Conservation (phyloP, 92 coral and sea anemone species). For the Epizoanthus illoricatus region DNA sequence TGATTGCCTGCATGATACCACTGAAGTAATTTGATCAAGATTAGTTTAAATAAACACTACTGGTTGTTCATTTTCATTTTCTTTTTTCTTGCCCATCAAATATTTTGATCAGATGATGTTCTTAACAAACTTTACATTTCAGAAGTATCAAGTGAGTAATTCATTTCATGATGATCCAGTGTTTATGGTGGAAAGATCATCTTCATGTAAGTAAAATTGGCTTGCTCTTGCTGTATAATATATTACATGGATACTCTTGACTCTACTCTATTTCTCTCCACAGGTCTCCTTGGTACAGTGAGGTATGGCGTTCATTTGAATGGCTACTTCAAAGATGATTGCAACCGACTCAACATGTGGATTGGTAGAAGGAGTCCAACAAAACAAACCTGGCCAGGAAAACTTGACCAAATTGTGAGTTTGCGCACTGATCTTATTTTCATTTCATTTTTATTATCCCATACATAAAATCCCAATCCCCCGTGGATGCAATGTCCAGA, state of each 20-base stretch:
- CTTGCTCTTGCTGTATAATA: neutral
- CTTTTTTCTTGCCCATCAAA: too few relatives aligned
- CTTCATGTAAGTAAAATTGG: conserved; percentile 76
- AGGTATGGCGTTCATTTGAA: conserved; percentile 94
- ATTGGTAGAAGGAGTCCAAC: conserved; percentile 83
- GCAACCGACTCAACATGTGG: conserved; percentile 82
- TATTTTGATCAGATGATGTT: too few relatives aligned
- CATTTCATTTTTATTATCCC: neutral
- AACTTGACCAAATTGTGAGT: conserved; percentile 92
- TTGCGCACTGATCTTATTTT: neutral
- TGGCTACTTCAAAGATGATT: conserved; percentile 70
- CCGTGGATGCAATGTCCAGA: too few relatives aligned
- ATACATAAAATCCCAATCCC: neutral
- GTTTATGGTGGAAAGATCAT: conserved; percentile 88
- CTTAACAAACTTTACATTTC: neutral
- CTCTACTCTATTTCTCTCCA: neutral
- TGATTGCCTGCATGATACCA: neutral
- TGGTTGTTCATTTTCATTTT: too few relatives aligned
- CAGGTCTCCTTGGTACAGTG: conserved; percentile 84
- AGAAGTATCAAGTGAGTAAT: conserved; percentile 70
- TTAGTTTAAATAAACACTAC: too few relatives aligned
- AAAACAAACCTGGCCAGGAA: conserved; percentile 92
- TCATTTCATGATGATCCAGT: conserved; percentile 70
- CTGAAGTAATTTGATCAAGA: neutral
- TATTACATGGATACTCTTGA: too few relatives aligned